These are phyloP conservation scores for Adelognathus sp. DNA, from an alignment of 2,888 invertebrate genomes.

Conservation along the genomic window DNA sequence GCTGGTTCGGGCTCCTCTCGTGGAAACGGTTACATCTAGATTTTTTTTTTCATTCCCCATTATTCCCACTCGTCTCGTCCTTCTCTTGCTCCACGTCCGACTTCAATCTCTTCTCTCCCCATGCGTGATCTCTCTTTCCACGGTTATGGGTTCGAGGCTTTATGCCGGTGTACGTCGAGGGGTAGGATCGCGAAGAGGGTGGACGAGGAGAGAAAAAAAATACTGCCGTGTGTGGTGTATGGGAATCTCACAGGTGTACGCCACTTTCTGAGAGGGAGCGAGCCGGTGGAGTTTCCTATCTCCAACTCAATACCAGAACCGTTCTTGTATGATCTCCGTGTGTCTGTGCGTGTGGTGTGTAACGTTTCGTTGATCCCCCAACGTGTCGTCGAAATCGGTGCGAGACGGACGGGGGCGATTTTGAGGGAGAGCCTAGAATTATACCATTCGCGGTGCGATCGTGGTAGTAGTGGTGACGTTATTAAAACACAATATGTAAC, in stretches of 20 bases:
- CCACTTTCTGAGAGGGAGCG: slow-evolving; percentile 70
- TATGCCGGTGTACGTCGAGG: slow-evolving; percentile 43
- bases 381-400: slow-evolving; percentile 19
- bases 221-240: slow-evolving; percentile 72
- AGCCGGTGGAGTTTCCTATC: slow-evolving; percentile 34
- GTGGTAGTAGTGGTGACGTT: slow-evolving; percentile 68
- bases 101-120: slow-evolving; percentile 40
- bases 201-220: slow-evolving; percentile 50
- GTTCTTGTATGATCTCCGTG: slow-evolving; percentile 45
- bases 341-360: slow-evolving; percentile 50
- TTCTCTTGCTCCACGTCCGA: background rate
- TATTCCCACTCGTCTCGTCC: slow-evolving; percentile 38
- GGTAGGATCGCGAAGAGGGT: slow-evolving; percentile 52
- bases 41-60: slow-evolving; percentile 67
- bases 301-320: slow-evolving; percentile 35
- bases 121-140: slow-evolving; percentile 38
- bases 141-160: slow-evolving; percentile 2
- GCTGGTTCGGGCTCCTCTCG: slow-evolving; percentile 63
- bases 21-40: slow-evolving; percentile 79
- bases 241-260: slow-evolving; percentile 81
- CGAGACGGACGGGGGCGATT: slow-evolving; percentile 33
- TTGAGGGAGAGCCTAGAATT: slow-evolving; percentile 20
- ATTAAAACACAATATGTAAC: slow-evolving; percentile 77
- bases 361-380: slow-evolving; percentile 29
- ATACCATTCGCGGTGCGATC: slow-evolving; percentile 37